phyloP scores from a whole-genome alignment of 1,140 invertebrate genomes.

The Drosophila lacertosa region DNA sequence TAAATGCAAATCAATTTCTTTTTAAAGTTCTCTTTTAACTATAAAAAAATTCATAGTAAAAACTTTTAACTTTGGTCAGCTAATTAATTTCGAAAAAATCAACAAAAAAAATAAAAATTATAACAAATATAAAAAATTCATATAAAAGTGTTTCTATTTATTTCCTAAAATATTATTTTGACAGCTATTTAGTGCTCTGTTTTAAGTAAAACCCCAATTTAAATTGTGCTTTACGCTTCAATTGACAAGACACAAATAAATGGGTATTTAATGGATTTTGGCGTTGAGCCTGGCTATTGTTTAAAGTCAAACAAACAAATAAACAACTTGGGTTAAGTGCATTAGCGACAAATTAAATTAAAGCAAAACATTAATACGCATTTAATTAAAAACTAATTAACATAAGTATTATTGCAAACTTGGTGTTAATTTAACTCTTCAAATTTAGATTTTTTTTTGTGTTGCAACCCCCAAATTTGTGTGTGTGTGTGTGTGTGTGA shows the following conservation, averaged over 20 bases:
- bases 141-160: too few relatives aligned
- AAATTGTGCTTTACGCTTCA: not conserved
- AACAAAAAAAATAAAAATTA: too few relatives aligned
- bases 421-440: slow-evolving; percentile 25
- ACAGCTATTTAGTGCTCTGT: too few relatives aligned
- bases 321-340: slow-evolving; percentile 30
- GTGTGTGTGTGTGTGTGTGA: slow-evolving; percentile 25
- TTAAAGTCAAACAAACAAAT: slow-evolving; percentile 9
- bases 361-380: slow-evolving; percentile 30
- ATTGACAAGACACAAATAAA: not conserved
- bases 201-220: not conserved
- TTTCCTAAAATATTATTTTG: too few relatives aligned
- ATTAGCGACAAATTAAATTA: slow-evolving; percentile 31
- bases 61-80: too few relatives aligned
- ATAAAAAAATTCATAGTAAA: too few relatives aligned
- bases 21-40: too few relatives aligned
- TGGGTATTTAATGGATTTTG: slow-evolving; percentile 9
- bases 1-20: too few relatives aligned
- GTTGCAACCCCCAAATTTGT: slow-evolving; percentile 45
- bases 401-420: slow-evolving; percentile 34
- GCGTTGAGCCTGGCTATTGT: not conserved
- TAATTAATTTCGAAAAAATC: too few relatives aligned
- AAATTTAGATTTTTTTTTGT: slow-evolving; percentile 38
- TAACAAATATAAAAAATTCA: too few relatives aligned
- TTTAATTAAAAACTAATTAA: slow-evolving; percentile 29